Conservation (phyloP, 2,113 vertebrate genomes). For the Glaucidium brasilianum region DNA sequence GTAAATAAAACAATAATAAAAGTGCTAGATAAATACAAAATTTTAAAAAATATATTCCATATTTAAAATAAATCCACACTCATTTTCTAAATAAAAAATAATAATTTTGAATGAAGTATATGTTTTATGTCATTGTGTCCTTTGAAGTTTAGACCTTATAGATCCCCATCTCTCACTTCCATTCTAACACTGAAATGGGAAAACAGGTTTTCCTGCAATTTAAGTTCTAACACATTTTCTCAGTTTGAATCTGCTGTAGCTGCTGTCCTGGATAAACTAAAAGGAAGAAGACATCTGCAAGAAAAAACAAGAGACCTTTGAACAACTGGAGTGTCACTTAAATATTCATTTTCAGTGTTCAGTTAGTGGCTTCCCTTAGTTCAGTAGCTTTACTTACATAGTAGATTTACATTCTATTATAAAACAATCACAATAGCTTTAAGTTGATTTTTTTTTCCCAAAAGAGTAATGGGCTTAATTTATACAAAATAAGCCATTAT, state of each 20-base stretch:
- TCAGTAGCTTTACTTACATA: not conserved
- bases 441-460: not conserved
- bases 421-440: not conserved
- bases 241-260: not conserved
- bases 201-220: not conserved
- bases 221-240: not conserved
- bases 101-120: not conserved
- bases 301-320: not conserved
- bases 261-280: not conserved
- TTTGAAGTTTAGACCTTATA: not conserved
- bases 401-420: not conserved
- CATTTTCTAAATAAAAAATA: not conserved
- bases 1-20: not conserved
- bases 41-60: not conserved
- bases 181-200: not conserved
- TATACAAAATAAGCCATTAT: not conserved
- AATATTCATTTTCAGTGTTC: not conserved
- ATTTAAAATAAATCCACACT: not conserved
- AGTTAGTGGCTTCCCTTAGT: not conserved
- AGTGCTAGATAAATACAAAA: not conserved
- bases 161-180: not conserved
- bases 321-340: not conserved
- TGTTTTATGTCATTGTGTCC: rapidly evolving
- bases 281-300: not conserved
- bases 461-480: not conserved